These are phyloP conservation scores for Drosophila sulfurigaster DNA, from an alignment of 1,140 invertebrate species.

Conservation along the genomic window DNA sequence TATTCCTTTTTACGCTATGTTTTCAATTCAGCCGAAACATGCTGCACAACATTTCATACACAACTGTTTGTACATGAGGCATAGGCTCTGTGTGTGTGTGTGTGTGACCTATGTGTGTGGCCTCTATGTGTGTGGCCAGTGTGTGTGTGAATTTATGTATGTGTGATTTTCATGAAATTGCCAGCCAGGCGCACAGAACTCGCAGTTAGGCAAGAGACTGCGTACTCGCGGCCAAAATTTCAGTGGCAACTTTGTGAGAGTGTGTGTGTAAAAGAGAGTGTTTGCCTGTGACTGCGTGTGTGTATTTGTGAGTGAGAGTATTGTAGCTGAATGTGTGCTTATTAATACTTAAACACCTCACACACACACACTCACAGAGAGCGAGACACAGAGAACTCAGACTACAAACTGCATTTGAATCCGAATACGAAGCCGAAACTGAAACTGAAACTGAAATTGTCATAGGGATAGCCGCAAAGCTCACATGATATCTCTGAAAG, in stretches of 20 bases:
- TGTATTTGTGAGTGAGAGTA: constrained; percentile 1
- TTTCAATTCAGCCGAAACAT: constrained; percentile 56
- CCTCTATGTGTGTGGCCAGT: constrained; percentile 11
- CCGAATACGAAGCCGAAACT: not conserved
- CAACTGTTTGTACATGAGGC: not conserved
- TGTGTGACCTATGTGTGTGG: constrained; percentile 49
- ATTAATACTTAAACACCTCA: constrained; percentile 45
- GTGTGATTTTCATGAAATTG: constrained; percentile 56
- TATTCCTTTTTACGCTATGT: constrained; percentile 35
- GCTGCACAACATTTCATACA: constrained; percentile 38
- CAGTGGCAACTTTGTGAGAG: constrained; percentile 25
- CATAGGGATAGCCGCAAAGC: constrained; percentile 44
- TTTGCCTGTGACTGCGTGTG: constrained; percentile 11
- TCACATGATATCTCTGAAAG: constrained; percentile 66
- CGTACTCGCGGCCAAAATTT: constrained; percentile 43
- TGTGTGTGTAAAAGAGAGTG: constrained; percentile 6
- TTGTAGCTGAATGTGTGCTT: constrained; percentile 1
- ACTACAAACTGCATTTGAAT: constrained; percentile 20
- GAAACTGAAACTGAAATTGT: constrained; percentile 33
- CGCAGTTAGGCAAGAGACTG: constrained; percentile 23
- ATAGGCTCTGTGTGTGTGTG: constrained; percentile 33
- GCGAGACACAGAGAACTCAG: not conserved
- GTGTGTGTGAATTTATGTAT: constrained; percentile 46
- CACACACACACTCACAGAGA: constrained; percentile 5
- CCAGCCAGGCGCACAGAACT: constrained; percentile 66